Base-by-base conservation (phyloP, 2,113 vertebrate genomes). In the Paratilapia polleni region DNA sequence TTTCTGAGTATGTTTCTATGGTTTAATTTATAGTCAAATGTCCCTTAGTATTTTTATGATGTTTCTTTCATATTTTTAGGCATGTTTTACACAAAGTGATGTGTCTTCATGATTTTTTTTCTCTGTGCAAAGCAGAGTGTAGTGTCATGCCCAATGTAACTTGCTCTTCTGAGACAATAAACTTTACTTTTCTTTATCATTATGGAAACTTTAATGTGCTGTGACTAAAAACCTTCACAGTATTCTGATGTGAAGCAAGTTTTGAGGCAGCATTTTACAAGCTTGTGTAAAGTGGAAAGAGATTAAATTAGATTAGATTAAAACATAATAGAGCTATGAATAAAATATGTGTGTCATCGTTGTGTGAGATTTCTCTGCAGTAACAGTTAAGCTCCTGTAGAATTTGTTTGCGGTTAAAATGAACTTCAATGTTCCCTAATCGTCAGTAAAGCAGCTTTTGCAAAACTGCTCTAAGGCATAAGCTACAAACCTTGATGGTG, bases 341-440 rank as follows among this genome's bases (percentile, higher is more conserved):
- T 54, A 73, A 34, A 73, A 8, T 73, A 78, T 78, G 58, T 17
- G 26, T 60, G 22, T 26, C 22, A 41, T 24, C 0, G 0, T 41
- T 60, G 19, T 36, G 24, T 22, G 41, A 17, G 7, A 57, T 36
- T n/a, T 78, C 11, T 57, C 15, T 54, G 11, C 60, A 17, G 5
- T 58, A 52, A 59, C 22, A 22, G 24, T 58, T 59, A 26, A 4
- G 26, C 63, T 85, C 54, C 34, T 83, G 15, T 8, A 31, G 3
- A 74, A 38, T 56, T 52, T 22, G 28, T 77, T 57, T 77, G 38
- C 77, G 13, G 22, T 56, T 62, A 76, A 78, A 78, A 80, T 60
- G 14, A 24, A 73, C 28, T 59, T 60, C 38, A 78, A 36, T 61
- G 52, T 52, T 63, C 13, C 22, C 15, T 75, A 28, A 70, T 41